phyloP scores from a whole-genome alignment of 2,113 vertebrate genomes.

The Thryonomys swinderianus region DNA sequence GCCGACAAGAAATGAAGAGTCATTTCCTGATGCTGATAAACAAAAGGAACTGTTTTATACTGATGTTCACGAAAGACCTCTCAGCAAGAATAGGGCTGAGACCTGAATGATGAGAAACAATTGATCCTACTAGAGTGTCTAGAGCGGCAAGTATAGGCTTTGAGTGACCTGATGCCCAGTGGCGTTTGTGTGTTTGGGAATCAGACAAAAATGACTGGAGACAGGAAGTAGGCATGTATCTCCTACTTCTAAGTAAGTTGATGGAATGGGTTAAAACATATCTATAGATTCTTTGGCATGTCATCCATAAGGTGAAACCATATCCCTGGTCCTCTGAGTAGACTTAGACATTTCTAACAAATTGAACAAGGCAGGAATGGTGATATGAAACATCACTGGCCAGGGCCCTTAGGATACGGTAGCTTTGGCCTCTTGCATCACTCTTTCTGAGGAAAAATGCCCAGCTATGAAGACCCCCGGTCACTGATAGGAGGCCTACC shows the following conservation, averaged over 20 bases:
- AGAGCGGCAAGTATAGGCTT: not conserved
- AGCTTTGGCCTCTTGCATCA: not conserved
- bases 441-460: not conserved
- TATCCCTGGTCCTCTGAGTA: not conserved
- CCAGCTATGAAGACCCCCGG: not conserved
- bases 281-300: not conserved
- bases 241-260: not conserved
- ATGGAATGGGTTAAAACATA: not conserved
- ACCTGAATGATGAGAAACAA: not conserved
- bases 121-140: not conserved
- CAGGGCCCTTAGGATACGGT: too few species aligned
- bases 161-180: not conserved
- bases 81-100: not conserved
- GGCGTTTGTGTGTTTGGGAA: not conserved
- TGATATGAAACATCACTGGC: not conserved
- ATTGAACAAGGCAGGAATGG: not conserved
- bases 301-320: not conserved
- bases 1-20: fast-evolving
- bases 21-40: not conserved
- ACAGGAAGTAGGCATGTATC: not conserved
- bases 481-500: fast-evolving
- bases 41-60: not conserved
- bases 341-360: not conserved
- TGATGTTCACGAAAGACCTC: not conserved
- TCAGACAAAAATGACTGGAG: not conserved